Evolutionary conservation across 2,797 vertebrate genomes (phyloP).

Genomic region (Epinephelus coioides): DNA sequence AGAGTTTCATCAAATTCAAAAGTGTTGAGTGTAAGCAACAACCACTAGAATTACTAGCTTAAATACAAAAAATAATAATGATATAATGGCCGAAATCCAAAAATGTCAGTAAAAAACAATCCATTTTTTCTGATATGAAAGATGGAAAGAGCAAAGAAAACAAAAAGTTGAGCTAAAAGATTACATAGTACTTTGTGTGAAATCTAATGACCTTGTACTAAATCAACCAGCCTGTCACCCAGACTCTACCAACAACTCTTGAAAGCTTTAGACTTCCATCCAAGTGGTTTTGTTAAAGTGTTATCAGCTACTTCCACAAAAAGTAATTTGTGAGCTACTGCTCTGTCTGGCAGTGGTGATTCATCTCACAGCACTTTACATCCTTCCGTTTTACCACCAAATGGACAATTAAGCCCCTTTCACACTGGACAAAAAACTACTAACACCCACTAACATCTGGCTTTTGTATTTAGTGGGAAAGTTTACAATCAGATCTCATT

Average conservation of each 20-base stretch:
- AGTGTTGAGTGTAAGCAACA: not conserved
- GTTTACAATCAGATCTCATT: no score
- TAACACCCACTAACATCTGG: no score
- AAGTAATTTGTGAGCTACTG: slow-evolving; percentile 52
- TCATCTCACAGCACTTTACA: slow-evolving; percentile 47
- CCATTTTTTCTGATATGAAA: not conserved
- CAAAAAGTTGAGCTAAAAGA: not conserved
- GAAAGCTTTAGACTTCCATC: slow-evolving; percentile 7
- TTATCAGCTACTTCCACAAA: slow-evolving; percentile 38
- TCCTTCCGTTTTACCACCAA: slow-evolving; percentile 46
- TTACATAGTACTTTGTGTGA: not conserved
- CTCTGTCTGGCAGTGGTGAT: slow-evolving; percentile 51
- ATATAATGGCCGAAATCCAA: not conserved
- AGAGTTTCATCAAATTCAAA: slow-evolving; percentile 20
- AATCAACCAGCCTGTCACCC: not conserved
- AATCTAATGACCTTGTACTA: not conserved
- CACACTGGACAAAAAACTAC: no score
- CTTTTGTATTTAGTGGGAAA: no score
- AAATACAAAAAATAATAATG: not conserved
- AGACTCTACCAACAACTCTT: not conserved
- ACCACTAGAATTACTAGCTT: slow-evolving; percentile 24
- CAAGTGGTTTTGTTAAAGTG: slow-evolving; percentile 34
- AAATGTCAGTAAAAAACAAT: not conserved
- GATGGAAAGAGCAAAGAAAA: not conserved
- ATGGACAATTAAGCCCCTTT: no score